phyloP scores from a whole-genome alignment of 1,140 invertebrate species.

The Stegodyphus mimosarum region DNA sequence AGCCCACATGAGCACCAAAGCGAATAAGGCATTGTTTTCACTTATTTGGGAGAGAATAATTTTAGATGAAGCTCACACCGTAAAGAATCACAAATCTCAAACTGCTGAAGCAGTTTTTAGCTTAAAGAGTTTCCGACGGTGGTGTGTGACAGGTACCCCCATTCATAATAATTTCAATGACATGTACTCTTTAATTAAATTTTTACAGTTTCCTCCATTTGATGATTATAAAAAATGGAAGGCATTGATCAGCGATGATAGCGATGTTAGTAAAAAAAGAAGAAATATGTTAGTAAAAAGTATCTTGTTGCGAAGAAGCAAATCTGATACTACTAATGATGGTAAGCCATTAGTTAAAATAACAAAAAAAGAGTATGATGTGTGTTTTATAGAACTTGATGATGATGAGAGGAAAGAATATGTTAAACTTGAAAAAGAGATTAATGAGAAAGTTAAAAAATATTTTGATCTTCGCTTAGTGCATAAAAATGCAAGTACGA shows the following conservation, averaged over 20 bases:
- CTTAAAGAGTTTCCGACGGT: slow-evolving; percentile 76
- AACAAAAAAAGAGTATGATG: slow-evolving; percentile 75
- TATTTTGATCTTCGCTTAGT: background rate
- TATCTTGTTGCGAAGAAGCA: slow-evolving; percentile 85
- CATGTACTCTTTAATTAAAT: slow-evolving; percentile 84
- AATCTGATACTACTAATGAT: slow-evolving; percentile 77
- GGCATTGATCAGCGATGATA: slow-evolving; percentile 2
- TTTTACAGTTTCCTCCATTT: slow-evolving; percentile 39
- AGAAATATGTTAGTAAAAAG: slow-evolving; percentile 76
- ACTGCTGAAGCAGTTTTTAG: slow-evolving; percentile 78
- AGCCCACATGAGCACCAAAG: slow-evolving; percentile 2
- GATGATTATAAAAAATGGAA: slow-evolving; percentile 42
- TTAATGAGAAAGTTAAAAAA: slow-evolving; percentile 63
- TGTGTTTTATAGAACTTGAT: slow-evolving; percentile 71
- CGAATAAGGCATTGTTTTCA: slow-evolving; percentile 70
- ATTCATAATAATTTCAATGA: slow-evolving; percentile 94
- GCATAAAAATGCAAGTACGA: slow-evolving; percentile 46
- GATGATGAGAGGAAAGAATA: slow-evolving; percentile 81
- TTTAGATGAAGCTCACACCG: slow-evolving; percentile 91
- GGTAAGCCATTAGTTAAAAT: slow-evolving; percentile 72
- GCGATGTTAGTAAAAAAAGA: background rate
- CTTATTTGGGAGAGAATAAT: slow-evolving; percentile 87
- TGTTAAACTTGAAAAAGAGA: slow-evolving; percentile 68
- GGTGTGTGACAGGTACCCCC: slow-evolving; percentile 93
- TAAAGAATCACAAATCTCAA: slow-evolving; percentile 87